Base-by-base conservation (phyloP, 2,113 vertebrate genomes). In the Spheniscus mendiculus region DNA sequence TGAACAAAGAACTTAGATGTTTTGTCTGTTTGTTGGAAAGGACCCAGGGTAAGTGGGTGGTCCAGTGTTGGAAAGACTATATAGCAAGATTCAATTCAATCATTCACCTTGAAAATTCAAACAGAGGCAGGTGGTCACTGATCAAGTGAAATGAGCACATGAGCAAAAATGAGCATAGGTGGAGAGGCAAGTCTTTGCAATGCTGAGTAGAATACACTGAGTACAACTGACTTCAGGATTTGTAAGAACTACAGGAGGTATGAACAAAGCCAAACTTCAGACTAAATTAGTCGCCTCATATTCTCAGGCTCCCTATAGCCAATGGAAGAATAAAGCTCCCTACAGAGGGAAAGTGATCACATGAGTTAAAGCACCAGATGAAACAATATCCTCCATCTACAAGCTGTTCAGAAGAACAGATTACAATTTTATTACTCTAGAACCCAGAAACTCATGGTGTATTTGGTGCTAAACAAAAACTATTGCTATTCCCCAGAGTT, bases 21-120 rank as follows among this genome's bases (percentile, higher is more conserved):
- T 96, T 77, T 95, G 11, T 69, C 77, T 87, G 56, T 81, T 89
- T 95, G 40, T 70, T 96, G 93, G 66, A 85, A 79, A 94, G 70
- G 62, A 59, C 22, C 8, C 58, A 38, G 70, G n/a, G 38, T 73
- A 90, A 93, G 79, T 93, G 90, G 62, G 89, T 89, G 94, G 89
- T 89, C 94, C 70, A 49, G 19, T 29, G 36, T 14, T 89, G 81
- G 70, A 89, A 94, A 89, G 42, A 38, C n/a, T 79, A 30, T 34
- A 82, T 4, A 50, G 15, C 45, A 58, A 84, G 44, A 90, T 45
- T 87, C 73, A 89, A 69, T 92, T 94, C 83, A 92, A 32, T 36
- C 47, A 49, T 45, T 91, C 45, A 72, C 58, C 66, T 91, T 83
- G 53, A 91, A 91, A 89, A 87, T 87, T 87, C 61, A 81, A 90